Percentiles rank a stretch among this genome's conserved stretches.
Conservation (phyloP, 1,140 invertebrate genomes). For the Gryllus bimaculatus region DNA sequence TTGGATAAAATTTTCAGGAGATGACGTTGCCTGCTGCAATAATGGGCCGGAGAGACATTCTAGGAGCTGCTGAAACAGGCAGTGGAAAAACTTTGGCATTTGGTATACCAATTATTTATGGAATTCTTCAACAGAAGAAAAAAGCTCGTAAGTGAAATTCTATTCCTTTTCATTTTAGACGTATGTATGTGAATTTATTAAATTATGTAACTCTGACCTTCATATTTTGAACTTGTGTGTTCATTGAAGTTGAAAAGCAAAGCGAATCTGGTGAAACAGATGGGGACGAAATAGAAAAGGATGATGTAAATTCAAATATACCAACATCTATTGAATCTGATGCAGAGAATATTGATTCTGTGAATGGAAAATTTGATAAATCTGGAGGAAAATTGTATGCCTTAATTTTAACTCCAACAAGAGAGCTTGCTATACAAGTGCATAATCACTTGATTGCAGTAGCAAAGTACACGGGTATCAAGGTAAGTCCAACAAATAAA, state of each 20-base stretch:
- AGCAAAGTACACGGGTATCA: slow-evolving; percentile 71
- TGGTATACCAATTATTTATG: slow-evolving; percentile 81
- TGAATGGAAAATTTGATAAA: too few species aligned
- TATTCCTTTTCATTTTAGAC: background rate
- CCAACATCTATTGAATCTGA: too few species aligned
- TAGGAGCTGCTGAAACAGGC: slow-evolving; percentile 94
- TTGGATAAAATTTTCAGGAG: slow-evolving; percentile 37
- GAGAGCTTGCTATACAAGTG: slow-evolving; percentile 92
- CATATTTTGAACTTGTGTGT: background rate
- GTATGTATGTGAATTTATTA: background rate
- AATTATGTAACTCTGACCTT: background rate
- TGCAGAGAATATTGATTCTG: too few species aligned
- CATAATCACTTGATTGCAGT: slow-evolving; percentile 70
- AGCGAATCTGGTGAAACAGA: slow-evolving; percentile 7
- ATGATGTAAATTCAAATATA: too few species aligned
- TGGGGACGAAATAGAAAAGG: slow-evolving; percentile 32
- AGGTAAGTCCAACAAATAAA: slow-evolving; percentile 32
- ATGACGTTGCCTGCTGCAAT: slow-evolving; percentile 75
- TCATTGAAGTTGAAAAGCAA: background rate
- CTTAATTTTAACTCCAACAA: slow-evolving; percentile 85
- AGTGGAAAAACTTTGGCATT: slow-evolving; percentile 97
- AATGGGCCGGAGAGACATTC: slow-evolving; percentile 72
- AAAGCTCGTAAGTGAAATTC: slow-evolving; percentile 25
- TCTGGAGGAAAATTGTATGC: slow-evolving; percentile 47
- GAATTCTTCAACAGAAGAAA: slow-evolving; percentile 64